Conservation (phyloP, 1,140 invertebrate species). For the Daktulosphaira vitifoliae region DNA sequence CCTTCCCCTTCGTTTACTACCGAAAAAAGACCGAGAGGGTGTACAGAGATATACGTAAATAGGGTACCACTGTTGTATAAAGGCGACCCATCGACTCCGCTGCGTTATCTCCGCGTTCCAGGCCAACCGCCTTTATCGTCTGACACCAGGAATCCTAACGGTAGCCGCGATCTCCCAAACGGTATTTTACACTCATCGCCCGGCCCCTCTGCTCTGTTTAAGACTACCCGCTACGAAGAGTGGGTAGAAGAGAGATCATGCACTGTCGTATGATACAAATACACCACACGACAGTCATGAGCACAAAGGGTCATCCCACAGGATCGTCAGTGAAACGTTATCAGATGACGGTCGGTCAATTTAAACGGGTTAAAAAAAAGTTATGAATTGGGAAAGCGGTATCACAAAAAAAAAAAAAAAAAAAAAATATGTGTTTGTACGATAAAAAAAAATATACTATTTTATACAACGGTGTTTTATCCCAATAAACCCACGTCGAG, state of each 20-base stretch:
- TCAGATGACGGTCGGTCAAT: conserved; percentile 24
- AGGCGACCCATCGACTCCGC: conserved; percentile 15
- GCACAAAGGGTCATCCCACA: too few relatives aligned
- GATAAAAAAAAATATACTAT: too few relatives aligned
- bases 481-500: too few relatives aligned
- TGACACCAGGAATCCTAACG: conserved; percentile 18
- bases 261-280: too few relatives aligned
- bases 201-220: too few relatives aligned
- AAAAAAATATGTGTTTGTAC: too few relatives aligned
- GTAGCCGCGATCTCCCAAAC: background rate
- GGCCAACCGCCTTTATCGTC: conserved; percentile 32
- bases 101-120: conserved; percentile 30
- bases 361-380: conserved; percentile 7
- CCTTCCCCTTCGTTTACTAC: background rate
- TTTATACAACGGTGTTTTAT: too few relatives aligned
- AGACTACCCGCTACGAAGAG: too few relatives aligned
- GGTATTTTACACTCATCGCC: background rate
- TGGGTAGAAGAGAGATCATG: too few relatives aligned
- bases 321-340: background rate
- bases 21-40: background rate
- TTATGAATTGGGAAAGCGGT: too few relatives aligned
- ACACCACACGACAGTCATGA: background rate
- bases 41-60: background rate
- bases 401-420: too few relatives aligned
- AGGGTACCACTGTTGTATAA: background rate